Evolutionary conservation across 2,113 vertebrate genomes (phyloP).

Genomic region (Turdus rufiventris): DNA sequence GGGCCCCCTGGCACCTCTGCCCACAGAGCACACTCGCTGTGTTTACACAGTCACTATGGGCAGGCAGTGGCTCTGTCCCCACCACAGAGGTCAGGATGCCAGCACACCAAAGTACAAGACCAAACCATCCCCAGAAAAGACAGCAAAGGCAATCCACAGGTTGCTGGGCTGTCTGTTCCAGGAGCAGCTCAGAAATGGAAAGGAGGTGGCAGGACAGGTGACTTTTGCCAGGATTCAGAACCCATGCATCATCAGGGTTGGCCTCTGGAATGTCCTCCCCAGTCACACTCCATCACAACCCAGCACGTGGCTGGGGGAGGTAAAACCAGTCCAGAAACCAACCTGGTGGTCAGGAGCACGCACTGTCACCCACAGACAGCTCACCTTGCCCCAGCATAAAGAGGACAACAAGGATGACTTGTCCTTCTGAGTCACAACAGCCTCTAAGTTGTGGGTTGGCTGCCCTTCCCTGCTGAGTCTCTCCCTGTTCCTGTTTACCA

Average conservation of each 20-base stretch:
- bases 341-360: not conserved
- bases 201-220: not conserved
- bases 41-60: not conserved
- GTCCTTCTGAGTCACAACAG: slow-evolving; percentile 6
- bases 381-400: not conserved
- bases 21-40: not conserved
- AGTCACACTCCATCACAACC: not conserved
- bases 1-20: not conserved
- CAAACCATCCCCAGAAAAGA: not conserved
- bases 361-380: not conserved
- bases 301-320: not conserved
- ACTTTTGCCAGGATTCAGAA: not conserved
- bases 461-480: slow-evolving; percentile 14
- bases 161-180: not conserved
- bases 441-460: not conserved
- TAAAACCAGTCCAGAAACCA: not conserved
- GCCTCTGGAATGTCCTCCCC: not conserved
- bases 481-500: slow-evolving; percentile 15
- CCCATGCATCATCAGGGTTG: fast-evolving
- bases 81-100: not conserved
- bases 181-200: not conserved
- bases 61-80: not conserved
- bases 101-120: not conserved
- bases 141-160: not conserved
- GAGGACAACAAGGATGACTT: not conserved